These are phyloP conservation scores for Girardia tigrina DNA, from an alignment of 2,888 invertebrate genomes.

Conservation along the genomic window DNA sequence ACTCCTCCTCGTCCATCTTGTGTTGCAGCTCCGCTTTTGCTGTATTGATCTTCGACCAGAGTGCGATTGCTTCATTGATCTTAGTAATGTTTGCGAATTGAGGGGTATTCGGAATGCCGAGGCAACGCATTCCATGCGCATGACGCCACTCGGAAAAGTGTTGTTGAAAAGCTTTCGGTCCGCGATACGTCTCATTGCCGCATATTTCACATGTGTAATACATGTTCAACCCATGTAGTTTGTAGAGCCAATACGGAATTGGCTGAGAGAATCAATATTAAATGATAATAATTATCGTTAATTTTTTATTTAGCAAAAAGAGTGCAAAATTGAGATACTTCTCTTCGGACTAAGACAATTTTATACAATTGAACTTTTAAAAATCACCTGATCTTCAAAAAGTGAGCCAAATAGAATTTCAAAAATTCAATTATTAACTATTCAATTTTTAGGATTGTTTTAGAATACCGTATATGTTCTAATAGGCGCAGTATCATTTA, in stretches of 20 bases:
- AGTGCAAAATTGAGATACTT: too few relatives aligned
- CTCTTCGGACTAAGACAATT: too few relatives aligned
- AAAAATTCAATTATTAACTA: too few relatives aligned
- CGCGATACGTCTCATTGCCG: conserved; percentile 93
- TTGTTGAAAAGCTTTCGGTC: conserved; percentile 95
- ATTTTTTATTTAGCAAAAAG: too few relatives aligned
- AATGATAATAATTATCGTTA: conserved; percentile 40
- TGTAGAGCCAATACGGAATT: conserved; percentile 91
- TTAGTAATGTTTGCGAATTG: conserved; percentile 99
- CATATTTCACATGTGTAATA: conserved; percentile 98
- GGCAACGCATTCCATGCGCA: conserved; percentile 80
- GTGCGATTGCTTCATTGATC: conserved; percentile 90
- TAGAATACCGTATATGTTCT: too few relatives aligned
- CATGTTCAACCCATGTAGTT: conserved; percentile 91
- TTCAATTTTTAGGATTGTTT: too few relatives aligned
- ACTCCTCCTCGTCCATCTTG: conserved; percentile 88
- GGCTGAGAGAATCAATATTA: conserved; percentile 49
- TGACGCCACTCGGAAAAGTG: conserved; percentile 80
- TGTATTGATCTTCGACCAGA: conserved; percentile 91
- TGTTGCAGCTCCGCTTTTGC: conserved; percentile 87
- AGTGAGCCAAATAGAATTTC: too few relatives aligned
- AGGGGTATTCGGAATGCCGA: conserved; percentile 97
- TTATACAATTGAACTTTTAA: too few relatives aligned
- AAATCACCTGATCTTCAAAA: too few relatives aligned
- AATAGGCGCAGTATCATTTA: too few relatives aligned